phyloP scores from a whole-genome alignment of 2,888 invertebrate species.

The Phaonia tiefii region DNA sequence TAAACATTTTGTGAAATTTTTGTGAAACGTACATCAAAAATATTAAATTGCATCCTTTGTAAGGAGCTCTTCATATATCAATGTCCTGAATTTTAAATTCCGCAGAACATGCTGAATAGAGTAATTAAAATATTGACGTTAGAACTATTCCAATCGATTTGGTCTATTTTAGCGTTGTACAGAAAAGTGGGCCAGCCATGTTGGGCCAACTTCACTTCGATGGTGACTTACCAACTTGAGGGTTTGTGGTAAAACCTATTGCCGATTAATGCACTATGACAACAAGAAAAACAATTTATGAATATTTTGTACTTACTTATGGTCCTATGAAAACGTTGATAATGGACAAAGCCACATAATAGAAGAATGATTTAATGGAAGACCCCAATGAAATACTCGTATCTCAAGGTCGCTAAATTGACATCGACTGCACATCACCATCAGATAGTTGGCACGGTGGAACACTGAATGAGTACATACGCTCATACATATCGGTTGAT shows the following conservation, averaged over 20 bases:
- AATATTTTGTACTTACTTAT: neutral
- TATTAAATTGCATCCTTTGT: no score
- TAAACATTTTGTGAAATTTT: no score
- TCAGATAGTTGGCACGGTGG: slow-evolving; percentile 65
- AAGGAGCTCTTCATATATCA: no score
- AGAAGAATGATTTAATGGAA: slow-evolving; percentile 20
- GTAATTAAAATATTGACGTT: no score
- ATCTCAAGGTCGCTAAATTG: slow-evolving; percentile 16
- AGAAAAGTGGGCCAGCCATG: no score
- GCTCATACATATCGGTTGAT: slow-evolving; percentile 50
- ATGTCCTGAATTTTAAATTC: no score
- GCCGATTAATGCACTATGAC: slow-evolving; percentile 30
- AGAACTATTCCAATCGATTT: no score
- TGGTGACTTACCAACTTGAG: no score
- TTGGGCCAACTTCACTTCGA: no score
- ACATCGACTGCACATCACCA: slow-evolving; percentile 62
- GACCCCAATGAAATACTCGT: slow-evolving; percentile 16
- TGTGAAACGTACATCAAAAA: no score
- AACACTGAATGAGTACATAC: slow-evolving; percentile 64
- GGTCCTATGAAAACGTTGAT: neutral
- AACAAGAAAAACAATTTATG: slow-evolving; percentile 66
- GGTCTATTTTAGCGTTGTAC: no score
- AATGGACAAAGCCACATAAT: neutral
- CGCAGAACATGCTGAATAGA: no score
- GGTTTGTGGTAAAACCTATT: slow-evolving; percentile 65